A percentile compares a stretch with the other conserved stretches of the same genome.
phyloP scores from a whole-genome alignment of 1,140 invertebrate genomes.

The Danaus plexippus region DNA sequence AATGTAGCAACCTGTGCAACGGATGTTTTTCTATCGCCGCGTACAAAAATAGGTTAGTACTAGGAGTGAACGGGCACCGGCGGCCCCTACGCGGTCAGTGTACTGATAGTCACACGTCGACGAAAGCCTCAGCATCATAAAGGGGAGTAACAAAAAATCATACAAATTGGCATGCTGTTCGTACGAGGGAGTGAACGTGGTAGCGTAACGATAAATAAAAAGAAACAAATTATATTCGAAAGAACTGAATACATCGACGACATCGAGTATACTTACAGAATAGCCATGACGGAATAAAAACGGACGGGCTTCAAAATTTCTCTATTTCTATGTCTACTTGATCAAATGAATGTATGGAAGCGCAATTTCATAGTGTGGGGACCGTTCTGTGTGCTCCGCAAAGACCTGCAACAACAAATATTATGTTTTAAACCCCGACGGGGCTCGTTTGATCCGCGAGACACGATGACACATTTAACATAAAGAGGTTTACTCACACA shows the following conservation, averaged over 20 bases:
- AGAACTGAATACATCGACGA: slow-evolving; percentile 61
- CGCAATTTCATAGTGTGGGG: slow-evolving; percentile 61
- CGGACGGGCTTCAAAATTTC: slow-evolving; percentile 48
- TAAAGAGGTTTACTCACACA: too few species aligned
- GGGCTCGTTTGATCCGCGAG: slow-evolving; percentile 29
- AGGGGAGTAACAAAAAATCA: slow-evolving; percentile 60
- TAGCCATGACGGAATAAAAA: slow-evolving; percentile 47
- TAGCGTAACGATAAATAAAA: slow-evolving; percentile 63
- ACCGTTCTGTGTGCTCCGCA: slow-evolving; percentile 31
- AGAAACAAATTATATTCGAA: slow-evolving; percentile 47
- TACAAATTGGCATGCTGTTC: slow-evolving; percentile 68
- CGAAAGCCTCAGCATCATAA: slow-evolving; percentile 71
- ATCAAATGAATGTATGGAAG: slow-evolving; percentile 49
- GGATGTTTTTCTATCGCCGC: slow-evolving; percentile 37
- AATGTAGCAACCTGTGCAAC: slow-evolving; percentile 32
- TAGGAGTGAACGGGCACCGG: slow-evolving; percentile 55
- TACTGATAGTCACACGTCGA: slow-evolving; percentile 65
- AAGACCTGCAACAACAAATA: slow-evolving; percentile 66
- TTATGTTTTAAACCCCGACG: slow-evolving; percentile 41
- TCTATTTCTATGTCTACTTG: slow-evolving; percentile 44
- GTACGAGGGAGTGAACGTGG: slow-evolving; percentile 68
- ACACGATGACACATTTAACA: neutral
- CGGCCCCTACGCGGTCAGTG: slow-evolving; percentile 64
- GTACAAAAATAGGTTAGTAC: slow-evolving; percentile 64
- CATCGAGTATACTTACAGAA: slow-evolving; percentile 63